Evolutionary conservation across 1,140 invertebrate species (phyloP), one percentile per base, ranked within the genome.

Genomic region (Pomacea maculata): DNA sequence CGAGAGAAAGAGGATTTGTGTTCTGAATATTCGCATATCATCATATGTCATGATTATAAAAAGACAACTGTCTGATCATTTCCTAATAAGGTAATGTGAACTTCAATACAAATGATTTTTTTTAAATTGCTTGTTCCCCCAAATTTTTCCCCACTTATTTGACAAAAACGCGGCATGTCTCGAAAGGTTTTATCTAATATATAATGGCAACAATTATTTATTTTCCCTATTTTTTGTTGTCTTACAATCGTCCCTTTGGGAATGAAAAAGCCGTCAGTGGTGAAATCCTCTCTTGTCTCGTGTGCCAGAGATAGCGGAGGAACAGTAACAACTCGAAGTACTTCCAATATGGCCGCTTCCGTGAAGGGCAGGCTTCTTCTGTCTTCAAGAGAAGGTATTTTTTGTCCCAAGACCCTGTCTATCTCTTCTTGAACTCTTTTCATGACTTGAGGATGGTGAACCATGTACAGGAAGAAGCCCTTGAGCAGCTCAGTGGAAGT

Each of bases 381-480:
- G 76, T 88, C 81, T 17, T 83, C 79, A 55, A 83, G 52, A 4
- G 29, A 55, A 6, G 83, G 78, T 63, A n/a, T 10, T 45, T 78
- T n/a, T 10, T 73, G 68, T n/a, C 80, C 80, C 17, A 86, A 63
- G 17, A 78, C 75, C 4, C 25, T 29, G 63, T 84, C 84, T 7
- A 87, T 57, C 68, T 87, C 86, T 8, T 67, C 77, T 29, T 84
- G 84, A 11, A 87, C 80, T 19, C 68, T 63, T n/a, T 68, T 45
- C 61, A 91, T 91, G 10, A 91, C 84, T 21, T 88, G 83, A 10
- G 90, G 91, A 94, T 88, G 73, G 77, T 81, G 57, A 64, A 83
- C 17, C 85, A 90, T 75, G 76, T 85, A 65, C 52, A 85, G 78
- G 81, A 86, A 77, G 71, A 88, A 45, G 45, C 57, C 52, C 64